Evolutionary conservation across 1,140 invertebrate species (phyloP).

Genomic region (Papilio aristodemus): DNA sequence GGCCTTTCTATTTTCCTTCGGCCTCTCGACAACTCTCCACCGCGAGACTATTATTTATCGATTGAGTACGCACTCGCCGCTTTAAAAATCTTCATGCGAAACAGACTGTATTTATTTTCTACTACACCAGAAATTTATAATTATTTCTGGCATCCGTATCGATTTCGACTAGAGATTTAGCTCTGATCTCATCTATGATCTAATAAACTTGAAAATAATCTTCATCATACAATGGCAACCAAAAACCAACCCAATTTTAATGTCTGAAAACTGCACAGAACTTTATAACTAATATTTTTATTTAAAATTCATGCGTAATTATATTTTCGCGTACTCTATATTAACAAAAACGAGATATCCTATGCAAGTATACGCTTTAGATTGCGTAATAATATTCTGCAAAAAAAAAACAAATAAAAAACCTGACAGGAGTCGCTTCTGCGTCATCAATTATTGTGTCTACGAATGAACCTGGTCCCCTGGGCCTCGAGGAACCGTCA

Average conservation of each 20-base stretch:
- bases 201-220: too few species aligned
- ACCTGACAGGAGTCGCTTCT: neutral
- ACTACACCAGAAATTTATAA: too few species aligned
- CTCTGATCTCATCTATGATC: too few species aligned
- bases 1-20: slow-evolving; percentile 40
- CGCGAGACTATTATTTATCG: slow-evolving; percentile 30
- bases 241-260: too few species aligned
- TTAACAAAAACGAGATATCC: too few species aligned
- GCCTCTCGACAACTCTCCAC: slow-evolving; percentile 27
- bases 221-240: too few species aligned
- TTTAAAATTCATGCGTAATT: too few species aligned
- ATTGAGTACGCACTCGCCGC: slow-evolving; percentile 19
- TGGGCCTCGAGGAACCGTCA: slow-evolving; percentile 22
- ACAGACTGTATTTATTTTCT: too few species aligned
- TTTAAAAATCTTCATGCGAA: slow-evolving; percentile 5
- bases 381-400: neutral
- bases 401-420: slow-evolving; percentile 8
- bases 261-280: too few species aligned
- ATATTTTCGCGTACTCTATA: too few species aligned
- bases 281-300: too few species aligned
- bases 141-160: neutral
- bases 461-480: slow-evolving; percentile 3
- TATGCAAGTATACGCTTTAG: neutral
- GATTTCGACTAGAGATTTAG: too few species aligned
- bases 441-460: slow-evolving; percentile 24